Conservation (phyloP, 1,140 invertebrate genomes). For the Aethina tumida region DNA sequence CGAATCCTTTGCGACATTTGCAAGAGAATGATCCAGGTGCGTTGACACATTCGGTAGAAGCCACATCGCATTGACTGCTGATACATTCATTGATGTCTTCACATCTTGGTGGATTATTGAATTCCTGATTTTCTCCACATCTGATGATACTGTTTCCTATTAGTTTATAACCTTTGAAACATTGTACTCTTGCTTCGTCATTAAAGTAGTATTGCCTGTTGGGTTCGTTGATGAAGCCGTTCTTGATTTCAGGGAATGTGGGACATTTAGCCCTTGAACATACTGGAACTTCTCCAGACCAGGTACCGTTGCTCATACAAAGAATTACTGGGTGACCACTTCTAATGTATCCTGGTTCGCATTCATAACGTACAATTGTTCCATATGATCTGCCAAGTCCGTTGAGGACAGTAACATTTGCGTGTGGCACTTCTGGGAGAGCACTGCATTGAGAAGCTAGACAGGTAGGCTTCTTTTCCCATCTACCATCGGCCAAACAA, state of each 20-base stretch:
- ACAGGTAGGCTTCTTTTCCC: slow-evolving; percentile 86
- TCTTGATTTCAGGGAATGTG: slow-evolving; percentile 70
- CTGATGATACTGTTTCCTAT: slow-evolving; percentile 78
- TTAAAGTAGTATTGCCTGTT: slow-evolving; percentile 70
- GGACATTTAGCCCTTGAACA: slow-evolving; percentile 78
- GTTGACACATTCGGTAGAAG: slow-evolving; percentile 87
- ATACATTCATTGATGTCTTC: slow-evolving; percentile 92
- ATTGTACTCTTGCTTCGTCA: slow-evolving; percentile 87
- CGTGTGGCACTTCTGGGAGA: slow-evolving; percentile 76
- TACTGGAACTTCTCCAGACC: slow-evolving; percentile 84
- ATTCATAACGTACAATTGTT: slow-evolving; percentile 90
- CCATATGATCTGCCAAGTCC: slow-evolving; percentile 90
- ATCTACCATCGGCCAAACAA: slow-evolving; percentile 76
- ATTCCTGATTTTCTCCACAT: slow-evolving; percentile 77
- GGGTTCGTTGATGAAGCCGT: slow-evolving; percentile 73
- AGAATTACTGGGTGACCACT: slow-evolving; percentile 81
- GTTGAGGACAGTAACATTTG: slow-evolving; percentile 81
- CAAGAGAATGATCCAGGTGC: slow-evolving; percentile 86
- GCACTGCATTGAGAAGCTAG: slow-evolving; percentile 91
- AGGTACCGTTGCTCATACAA: slow-evolving; percentile 94
- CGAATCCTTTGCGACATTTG: slow-evolving; percentile 76
- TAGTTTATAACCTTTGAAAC: slow-evolving; percentile 79
- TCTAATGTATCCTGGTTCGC: slow-evolving; percentile 84
- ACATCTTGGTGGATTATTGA: slow-evolving; percentile 75
- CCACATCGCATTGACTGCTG: slow-evolving; percentile 78